Conservation (phyloP, 2,888 invertebrate genomes). For the Tetrapedia diversipes region DNA sequence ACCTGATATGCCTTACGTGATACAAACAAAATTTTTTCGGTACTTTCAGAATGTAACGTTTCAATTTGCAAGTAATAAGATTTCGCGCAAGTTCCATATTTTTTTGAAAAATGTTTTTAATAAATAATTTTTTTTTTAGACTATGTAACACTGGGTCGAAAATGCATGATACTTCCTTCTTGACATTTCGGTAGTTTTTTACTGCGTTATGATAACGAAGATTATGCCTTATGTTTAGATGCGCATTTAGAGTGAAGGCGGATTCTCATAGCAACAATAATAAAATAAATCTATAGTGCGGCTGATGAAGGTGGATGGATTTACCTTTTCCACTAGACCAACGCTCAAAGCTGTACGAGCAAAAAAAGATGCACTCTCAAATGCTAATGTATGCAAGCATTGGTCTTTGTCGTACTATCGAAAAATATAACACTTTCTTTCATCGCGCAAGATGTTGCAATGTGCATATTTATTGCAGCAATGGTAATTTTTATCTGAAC, state of each 20-base stretch:
- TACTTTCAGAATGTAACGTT: constrained; percentile 71
- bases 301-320: no score
- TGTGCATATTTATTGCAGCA: no score
- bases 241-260: constrained; percentile 16
- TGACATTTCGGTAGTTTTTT: constrained; percentile 57
- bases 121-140: constrained; percentile 34
- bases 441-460: no score
- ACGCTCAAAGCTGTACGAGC: no score
- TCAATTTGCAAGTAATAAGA: constrained; percentile 60
- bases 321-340: no score
- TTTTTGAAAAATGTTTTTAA: constrained; percentile 11
- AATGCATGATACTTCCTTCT: constrained; percentile 32
- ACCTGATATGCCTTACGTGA: constrained; percentile 78
- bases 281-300: no score
- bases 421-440: no score
- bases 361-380: no score
- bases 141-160: constrained; percentile 21
- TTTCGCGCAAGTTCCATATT: constrained; percentile 73
- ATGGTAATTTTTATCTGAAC: no score
- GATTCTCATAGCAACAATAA: constrained; percentile 16
- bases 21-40: constrained; percentile 72
- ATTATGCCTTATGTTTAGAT: constrained; percentile 56
- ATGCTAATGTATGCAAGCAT: no score
- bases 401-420: no score
- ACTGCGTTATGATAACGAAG: constrained; percentile 41